A percentile compares a stretch with the other conserved stretches of the same genome.
Conservation (phyloP, 2,113 vertebrate species). For the Thymallus thymallus region DNA sequence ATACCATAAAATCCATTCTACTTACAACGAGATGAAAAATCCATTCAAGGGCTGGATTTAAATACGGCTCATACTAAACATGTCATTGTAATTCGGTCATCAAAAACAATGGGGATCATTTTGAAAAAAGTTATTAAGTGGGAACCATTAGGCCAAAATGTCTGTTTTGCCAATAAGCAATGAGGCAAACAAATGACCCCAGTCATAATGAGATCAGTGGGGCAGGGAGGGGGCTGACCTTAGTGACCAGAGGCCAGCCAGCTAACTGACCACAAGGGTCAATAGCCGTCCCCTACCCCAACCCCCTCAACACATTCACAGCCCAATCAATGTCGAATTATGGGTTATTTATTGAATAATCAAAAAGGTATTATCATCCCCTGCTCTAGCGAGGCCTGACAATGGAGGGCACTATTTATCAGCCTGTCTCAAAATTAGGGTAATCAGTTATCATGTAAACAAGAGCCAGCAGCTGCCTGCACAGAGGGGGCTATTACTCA, state of each 20-base stretch:
- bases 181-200: constrained; percentile 68
- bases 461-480: constrained; percentile 83
- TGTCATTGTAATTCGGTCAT: constrained; percentile 56
- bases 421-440: constrained; percentile 84
- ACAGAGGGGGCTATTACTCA: constrained; percentile 74
- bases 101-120: constrained; percentile 66
- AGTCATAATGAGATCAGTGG: constrained; percentile 72
- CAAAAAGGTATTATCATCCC: constrained; percentile 77
- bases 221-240: constrained; percentile 59
- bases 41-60: constrained; percentile 67
- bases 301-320: constrained; percentile 64
- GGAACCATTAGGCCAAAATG: constrained; percentile 62
- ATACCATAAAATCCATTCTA: constrained; percentile 76
- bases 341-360: constrained; percentile 87
- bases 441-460: constrained; percentile 91
- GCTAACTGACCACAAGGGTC: constrained; percentile 74
- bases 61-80: constrained; percentile 73
- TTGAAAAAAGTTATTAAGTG: constrained; percentile 66
- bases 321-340: constrained; percentile 85
- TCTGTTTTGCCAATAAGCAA: constrained; percentile 71
- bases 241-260: constrained; percentile 66
- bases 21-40: constrained; percentile 65
- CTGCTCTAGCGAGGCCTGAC: constrained; percentile 58
- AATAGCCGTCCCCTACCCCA: constrained; percentile 56
- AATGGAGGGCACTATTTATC: constrained; percentile 71